Conservation (phyloP, 2,797 vertebrate genomes). For the Cheirogaleus major region DNA sequence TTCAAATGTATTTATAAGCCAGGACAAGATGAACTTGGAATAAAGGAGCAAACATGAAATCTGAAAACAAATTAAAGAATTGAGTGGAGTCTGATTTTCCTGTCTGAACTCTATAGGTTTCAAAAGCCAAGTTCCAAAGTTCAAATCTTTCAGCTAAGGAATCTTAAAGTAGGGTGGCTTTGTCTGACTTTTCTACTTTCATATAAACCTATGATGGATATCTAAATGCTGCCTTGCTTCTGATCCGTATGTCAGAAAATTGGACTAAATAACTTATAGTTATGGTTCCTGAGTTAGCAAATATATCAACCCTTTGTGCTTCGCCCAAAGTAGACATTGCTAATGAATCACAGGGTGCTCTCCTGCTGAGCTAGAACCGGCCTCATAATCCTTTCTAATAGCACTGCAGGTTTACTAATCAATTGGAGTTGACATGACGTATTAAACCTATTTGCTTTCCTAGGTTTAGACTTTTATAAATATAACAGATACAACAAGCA, state of each 20-base stretch:
- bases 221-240: not conserved
- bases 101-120: not conserved
- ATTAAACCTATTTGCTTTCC: constrained; percentile 52
- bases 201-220: constrained; percentile 39
- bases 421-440: constrained; percentile 19
- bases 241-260: constrained; percentile 48
- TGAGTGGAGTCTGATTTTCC: not conserved
- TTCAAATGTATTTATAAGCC: constrained; percentile 23
- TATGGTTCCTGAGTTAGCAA: constrained; percentile 58
- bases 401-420: constrained; percentile 39
- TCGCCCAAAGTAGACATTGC: constrained; percentile 33
- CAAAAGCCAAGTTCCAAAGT: not conserved
- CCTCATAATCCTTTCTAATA: not conserved
- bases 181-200: constrained; percentile 12
- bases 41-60: not conserved
- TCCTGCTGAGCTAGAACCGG: not conserved
- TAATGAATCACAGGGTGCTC: constrained; percentile 39
- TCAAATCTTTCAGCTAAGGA: not conserved
- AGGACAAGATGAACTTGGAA: not conserved
- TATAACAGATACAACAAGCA: constrained; percentile 40
- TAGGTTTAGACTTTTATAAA: constrained; percentile 55
- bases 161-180: not conserved
- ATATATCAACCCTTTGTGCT: constrained; percentile 19
- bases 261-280: not conserved
- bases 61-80: not conserved